A percentile compares a stretch with the other conserved stretches of the same genome.
Conservation (phyloP, 2,797 vertebrate genomes). For the Poecilia velifera region DNA sequence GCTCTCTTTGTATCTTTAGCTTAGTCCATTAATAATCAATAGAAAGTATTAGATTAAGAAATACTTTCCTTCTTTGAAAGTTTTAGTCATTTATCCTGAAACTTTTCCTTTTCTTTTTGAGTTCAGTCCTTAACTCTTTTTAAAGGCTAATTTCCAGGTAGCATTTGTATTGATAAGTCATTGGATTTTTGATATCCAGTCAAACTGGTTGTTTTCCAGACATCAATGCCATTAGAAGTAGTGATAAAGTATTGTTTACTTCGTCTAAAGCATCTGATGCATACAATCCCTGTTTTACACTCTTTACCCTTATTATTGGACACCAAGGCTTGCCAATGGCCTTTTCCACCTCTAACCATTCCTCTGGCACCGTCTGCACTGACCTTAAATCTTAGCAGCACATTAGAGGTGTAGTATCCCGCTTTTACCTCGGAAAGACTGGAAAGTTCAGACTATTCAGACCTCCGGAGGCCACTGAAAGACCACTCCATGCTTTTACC, state of each 20-base stretch:
- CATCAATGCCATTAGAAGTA: background rate
- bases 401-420: constrained; percentile 10
- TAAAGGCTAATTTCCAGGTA: background rate
- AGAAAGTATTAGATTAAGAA: background rate
- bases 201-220: background rate
- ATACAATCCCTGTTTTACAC: background rate
- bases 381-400: constrained; percentile 15
- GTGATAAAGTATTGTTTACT: background rate
- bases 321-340: background rate
- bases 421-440: constrained; percentile 2
- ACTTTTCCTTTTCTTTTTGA: background rate
- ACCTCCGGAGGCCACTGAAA: background rate
- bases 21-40: background rate
- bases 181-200: background rate
- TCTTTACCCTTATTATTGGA: background rate
- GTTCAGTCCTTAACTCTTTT: background rate
- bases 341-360: background rate
- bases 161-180: background rate
- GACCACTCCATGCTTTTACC: constrained; percentile 24
- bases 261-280: background rate
- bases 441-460: background rate
- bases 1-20: background rate
- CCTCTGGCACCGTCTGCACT: background rate
- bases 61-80: background rate
- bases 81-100: background rate